Evolutionary conservation across 1,140 invertebrate species (phyloP), one percentile per base, ranked within the genome.

Genomic region (Philotrypesis tridentata): DNA sequence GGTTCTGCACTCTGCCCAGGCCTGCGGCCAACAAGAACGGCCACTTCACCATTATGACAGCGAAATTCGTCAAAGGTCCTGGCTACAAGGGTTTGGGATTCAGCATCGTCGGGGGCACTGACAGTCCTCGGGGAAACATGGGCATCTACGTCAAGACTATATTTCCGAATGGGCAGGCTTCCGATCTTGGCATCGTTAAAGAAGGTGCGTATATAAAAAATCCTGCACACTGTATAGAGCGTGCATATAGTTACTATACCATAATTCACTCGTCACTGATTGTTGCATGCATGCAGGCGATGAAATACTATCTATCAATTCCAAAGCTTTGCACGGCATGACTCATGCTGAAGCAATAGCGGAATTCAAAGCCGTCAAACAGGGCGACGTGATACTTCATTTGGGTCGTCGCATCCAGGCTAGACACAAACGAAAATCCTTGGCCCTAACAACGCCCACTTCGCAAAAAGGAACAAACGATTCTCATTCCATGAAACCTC

Each of bases 61-160:
- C 93, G 17, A 90, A 93, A 67, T 97, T 97, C 87, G 94, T 95
- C 87, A 98, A 98, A 91, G 96, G 97, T 25, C 94, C 94, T 12
- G 96, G 96, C 5, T 94, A 96, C 75, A 97, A 97, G 88, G 96
- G 96, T 78, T 92, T 98, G 29, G 97, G 97, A 1, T 98, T 98
- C 88, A 97, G 96, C 89, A 97, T 98, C 86, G 97, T 98, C 29
- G 97, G 97, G 33, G 97, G 97, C 61, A 95, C 93, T 11, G 97
- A 98, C 89, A 97, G 96, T 43, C 96, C 97, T 1, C 96, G 96
- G 87, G 97, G 97, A 4, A 95, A 94, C 85, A 96, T 98, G 94
- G 97, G 97, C 21, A 98, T 98, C 86, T 98, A 96, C 91, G 96
- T 98, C 0, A 97, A 98, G 91, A 97, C 97, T 1, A 95, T 98